These are phyloP conservation scores for Oncorhynchus clarkii DNA, from an alignment of 2,113 vertebrate species.

Conservation along the genomic window DNA sequence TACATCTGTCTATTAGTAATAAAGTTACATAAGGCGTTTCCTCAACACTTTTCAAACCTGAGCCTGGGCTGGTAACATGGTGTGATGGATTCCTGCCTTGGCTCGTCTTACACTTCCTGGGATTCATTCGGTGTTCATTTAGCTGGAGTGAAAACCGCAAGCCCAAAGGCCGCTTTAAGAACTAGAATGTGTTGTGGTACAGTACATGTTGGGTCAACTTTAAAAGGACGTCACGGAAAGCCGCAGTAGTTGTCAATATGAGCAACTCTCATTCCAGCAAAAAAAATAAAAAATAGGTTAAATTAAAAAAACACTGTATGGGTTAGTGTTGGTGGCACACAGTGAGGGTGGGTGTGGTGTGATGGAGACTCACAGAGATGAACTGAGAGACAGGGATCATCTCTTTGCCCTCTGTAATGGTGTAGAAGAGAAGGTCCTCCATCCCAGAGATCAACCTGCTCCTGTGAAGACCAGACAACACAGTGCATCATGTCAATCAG, in stretches of 20 bases:
- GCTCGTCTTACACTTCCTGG: conserved; percentile 12
- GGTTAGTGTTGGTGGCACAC: background rate
- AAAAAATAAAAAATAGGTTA: background rate
- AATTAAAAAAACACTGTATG: background rate
- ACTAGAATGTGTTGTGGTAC: conserved; percentile 11
- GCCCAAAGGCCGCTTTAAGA: conserved; percentile 13
- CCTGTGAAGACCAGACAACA: conserved; percentile 54
- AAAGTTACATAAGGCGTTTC: conserved; percentile 27
- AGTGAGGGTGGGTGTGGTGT: conserved; percentile 10
- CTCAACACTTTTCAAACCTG: conserved; percentile 38
- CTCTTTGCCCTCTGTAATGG: conserved; percentile 83
- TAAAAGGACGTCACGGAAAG: conserved; percentile 1
- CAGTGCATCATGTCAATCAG: background rate
- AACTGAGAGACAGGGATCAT: conserved; percentile 81
- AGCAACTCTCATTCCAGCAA: background rate
- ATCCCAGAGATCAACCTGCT: conserved; percentile 70
- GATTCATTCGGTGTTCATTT: conserved; percentile 11
- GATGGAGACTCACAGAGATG: conserved; percentile 74
- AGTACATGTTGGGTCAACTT: background rate
- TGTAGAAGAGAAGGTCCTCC: conserved; percentile 86
- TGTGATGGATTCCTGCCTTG: conserved; percentile 16
- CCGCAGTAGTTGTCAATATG: background rate
- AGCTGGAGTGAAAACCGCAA: conserved; percentile 8
- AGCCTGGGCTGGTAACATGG: conserved; percentile 18
- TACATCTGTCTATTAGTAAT: conserved; percentile 30